A percentile compares a stretch with the other conserved stretches of the same genome.
phyloP scores from a whole-genome alignment of 2,888 invertebrate species.

The Venusia cambrica region DNA sequence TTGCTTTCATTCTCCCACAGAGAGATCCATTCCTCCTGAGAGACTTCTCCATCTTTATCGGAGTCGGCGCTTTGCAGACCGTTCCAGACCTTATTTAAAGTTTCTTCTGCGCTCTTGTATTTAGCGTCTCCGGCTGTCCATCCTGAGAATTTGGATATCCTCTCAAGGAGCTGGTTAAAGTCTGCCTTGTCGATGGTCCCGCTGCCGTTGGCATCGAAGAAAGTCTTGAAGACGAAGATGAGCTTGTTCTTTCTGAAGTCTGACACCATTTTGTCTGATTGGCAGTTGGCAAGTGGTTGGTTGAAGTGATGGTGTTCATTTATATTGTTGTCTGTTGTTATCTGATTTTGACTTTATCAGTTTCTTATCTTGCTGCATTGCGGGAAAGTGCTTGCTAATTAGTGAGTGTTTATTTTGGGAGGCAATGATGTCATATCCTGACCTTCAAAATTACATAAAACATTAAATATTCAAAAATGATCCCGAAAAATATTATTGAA shows the following conservation, averaged over 20 bases:
- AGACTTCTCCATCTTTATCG: conserved; percentile 91
- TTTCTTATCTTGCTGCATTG: conserved; percentile 34
- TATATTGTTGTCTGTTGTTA: conserved; percentile 15
- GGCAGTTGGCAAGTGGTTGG: conserved; percentile 12
- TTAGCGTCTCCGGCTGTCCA: conserved; percentile 88
- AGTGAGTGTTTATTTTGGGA: conserved; percentile 25
- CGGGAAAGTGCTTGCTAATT: conserved; percentile 22
- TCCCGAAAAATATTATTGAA: no score
- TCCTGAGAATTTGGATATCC: conserved; percentile 89
- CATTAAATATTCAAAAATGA: no score
- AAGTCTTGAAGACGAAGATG: conserved; percentile 91
- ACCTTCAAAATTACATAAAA: no score
- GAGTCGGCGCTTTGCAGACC: conserved; percentile 90
- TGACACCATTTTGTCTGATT: conserved; percentile 82
- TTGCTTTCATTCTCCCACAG: conserved; percentile 85
- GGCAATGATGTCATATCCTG: no score
- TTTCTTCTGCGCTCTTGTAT: no score
- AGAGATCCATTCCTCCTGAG: conserved; percentile 47
- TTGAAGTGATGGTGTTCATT: conserved; percentile 26
- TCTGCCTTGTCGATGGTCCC: conserved; percentile 94
- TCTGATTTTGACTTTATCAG: conserved; percentile 17
- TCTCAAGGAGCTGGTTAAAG: conserved; percentile 91
- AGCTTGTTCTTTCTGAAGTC: conserved; percentile 95
- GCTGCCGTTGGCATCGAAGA: conserved; percentile 94
- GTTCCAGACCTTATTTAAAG: conserved; percentile 91